Percentiles rank a stretch among this genome's conserved stretches.
phyloP scores from a whole-genome alignment of 1,140 invertebrate species.

The Agrypnia vestita region DNA sequence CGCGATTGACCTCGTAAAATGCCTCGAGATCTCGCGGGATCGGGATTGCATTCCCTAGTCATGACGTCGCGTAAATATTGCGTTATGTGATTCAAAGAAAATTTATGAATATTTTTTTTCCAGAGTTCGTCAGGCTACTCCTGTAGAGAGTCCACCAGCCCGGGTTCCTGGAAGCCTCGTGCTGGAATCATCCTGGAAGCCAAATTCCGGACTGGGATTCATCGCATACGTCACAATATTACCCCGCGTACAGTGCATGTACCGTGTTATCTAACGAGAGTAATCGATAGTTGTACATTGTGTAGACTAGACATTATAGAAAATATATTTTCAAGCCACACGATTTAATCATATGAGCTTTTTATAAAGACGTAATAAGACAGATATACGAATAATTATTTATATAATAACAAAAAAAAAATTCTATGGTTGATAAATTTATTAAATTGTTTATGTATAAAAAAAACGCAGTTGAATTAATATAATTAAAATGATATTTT shows the following conservation, averaged over 20 bases:
- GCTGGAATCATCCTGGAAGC: background rate
- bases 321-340: slow-evolving; percentile 38
- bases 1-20: too few species aligned
- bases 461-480: slow-evolving; percentile 25
- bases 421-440: slow-evolving; percentile 11
- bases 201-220: slow-evolving; percentile 8
- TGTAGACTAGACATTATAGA: slow-evolving; percentile 46
- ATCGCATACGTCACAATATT: slow-evolving; percentile 4
- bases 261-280: background rate
- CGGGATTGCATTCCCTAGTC: too few species aligned
- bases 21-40: too few species aligned
- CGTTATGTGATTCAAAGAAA: too few species aligned
- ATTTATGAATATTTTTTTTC: slow-evolving; percentile 61
- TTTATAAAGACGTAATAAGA: slow-evolving; percentile 45
- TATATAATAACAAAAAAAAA: background rate
- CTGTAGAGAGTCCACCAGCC: slow-evolving; percentile 66
- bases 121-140: slow-evolving; percentile 79
- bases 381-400: slow-evolving; percentile 1
- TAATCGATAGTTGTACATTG: slow-evolving; percentile 23
- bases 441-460: slow-evolving; percentile 6
- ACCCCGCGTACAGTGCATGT: background rate
- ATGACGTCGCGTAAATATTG: too few species aligned
- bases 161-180: too few species aligned
- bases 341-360: slow-evolving; percentile 40
- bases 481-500: slow-evolving; percentile 41